phyloP scores from a whole-genome alignment of 2,113 vertebrate species.

The Myotis lucifugus region DNA sequence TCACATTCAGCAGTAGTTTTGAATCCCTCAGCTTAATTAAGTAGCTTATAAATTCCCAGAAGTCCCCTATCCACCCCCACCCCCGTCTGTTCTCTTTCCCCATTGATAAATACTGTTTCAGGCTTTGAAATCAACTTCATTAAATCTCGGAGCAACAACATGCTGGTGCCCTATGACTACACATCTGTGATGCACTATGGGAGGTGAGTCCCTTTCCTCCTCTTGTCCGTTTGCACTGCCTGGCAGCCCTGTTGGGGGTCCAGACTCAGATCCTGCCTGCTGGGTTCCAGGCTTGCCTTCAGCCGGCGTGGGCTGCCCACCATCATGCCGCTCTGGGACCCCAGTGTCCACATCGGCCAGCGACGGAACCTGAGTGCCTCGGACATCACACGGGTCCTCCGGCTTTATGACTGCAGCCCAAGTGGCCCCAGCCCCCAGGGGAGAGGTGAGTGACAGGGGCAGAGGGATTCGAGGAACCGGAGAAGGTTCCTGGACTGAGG shows the following conservation, averaged over 20 bases:
- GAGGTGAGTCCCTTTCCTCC: constrained; percentile 63
- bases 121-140: constrained; percentile 82
- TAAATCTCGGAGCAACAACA: constrained; percentile 79
- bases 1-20: too few relatives aligned
- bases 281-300: constrained; percentile 76
- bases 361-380: constrained; percentile 77
- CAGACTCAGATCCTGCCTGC: not conserved
- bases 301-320: constrained; percentile 74
- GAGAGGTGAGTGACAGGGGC: constrained; percentile 13
- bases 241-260: not conserved
- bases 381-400: constrained; percentile 75
- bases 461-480: not conserved
- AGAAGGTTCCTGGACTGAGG: not conserved
- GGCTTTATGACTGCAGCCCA: constrained; percentile 76
- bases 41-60: not conserved
- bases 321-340: constrained; percentile 63
- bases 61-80: too few relatives aligned
- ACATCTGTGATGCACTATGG: constrained; percentile 80
- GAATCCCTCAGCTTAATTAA: not conserved
- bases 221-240: not conserved
- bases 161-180: constrained; percentile 80
- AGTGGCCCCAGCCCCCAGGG: not conserved
- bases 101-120: constrained; percentile 10
- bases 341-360: constrained; percentile 71
- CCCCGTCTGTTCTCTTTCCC: too few relatives aligned